These are phyloP conservation scores for Sebastiscus tertius DNA, from an alignment of 2,797 vertebrate species.

Conservation along the genomic window DNA sequence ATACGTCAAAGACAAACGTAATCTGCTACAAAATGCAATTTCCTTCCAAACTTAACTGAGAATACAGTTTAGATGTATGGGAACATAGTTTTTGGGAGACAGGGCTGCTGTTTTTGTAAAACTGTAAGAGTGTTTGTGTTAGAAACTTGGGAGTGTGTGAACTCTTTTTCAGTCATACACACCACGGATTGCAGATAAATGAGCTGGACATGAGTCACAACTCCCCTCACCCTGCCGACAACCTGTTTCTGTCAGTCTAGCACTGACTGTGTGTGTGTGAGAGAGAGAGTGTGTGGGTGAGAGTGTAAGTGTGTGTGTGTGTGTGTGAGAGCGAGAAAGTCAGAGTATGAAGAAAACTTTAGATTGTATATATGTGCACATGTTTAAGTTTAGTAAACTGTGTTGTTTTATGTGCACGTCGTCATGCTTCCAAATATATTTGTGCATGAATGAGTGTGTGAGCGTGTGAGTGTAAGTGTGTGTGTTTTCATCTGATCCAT, in stretches of 20 bases:
- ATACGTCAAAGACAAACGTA: too few relatives aligned
- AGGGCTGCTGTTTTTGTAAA: conserved; percentile 12
- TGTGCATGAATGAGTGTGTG: neutral
- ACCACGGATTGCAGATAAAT: conserved; percentile 62
- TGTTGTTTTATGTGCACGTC: neutral
- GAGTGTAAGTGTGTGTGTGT: conserved; percentile 48
- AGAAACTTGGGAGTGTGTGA: conserved; percentile 32
- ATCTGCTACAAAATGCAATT: too few relatives aligned
- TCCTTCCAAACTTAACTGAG: too few relatives aligned
- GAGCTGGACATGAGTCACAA: conserved; percentile 74
- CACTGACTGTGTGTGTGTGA: conserved; percentile 55
- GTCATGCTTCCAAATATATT: neutral
- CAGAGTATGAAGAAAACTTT: neutral
- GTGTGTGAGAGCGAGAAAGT: conserved; percentile 51
- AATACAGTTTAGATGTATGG: too few relatives aligned
- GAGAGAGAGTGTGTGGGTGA: too few relatives aligned
- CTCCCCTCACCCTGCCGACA: conserved; percentile 68
- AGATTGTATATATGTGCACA: neutral
- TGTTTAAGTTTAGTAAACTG: neutral
- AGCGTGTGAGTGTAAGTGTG: neutral
- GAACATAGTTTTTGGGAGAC: too few relatives aligned
- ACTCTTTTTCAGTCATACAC: conserved; percentile 48
- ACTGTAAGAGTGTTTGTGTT: conserved; percentile 39
- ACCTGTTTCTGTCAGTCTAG: conserved; percentile 80
- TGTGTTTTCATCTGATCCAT: conserved; percentile 82